Percentiles rank a stretch among this genome's conserved stretches.
Evolutionary conservation across 2,797 vertebrate species (phyloP).

Genomic region (Acanthopagrus latus): DNA sequence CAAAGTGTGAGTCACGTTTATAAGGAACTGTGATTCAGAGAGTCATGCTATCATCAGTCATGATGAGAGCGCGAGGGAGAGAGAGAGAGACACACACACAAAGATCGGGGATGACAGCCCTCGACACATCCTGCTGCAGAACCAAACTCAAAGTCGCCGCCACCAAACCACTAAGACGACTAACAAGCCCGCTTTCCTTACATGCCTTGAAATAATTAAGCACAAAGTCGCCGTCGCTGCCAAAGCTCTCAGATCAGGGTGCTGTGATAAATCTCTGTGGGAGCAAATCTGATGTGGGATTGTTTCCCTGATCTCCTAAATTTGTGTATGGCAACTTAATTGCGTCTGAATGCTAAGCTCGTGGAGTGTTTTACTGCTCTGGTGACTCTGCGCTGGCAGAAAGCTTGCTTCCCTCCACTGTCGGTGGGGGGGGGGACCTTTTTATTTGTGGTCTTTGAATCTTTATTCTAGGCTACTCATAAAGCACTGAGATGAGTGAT

Average conservation of each 20-base stretch:
- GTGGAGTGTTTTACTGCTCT: constrained; percentile 73
- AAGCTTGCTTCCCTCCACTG: constrained; percentile 58
- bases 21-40: constrained; percentile 44
- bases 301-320: constrained; percentile 71
- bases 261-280: constrained; percentile 60
- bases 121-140: constrained; percentile 47
- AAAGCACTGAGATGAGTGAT: constrained; percentile 77
- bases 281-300: constrained; percentile 71
- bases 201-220: constrained; percentile 71
- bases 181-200: constrained; percentile 45
- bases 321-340: constrained; percentile 72
- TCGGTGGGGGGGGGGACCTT: constrained; percentile 63
- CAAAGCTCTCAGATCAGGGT: constrained; percentile 50
- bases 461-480: constrained; percentile 76
- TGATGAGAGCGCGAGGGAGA: not conserved
- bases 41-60: constrained; percentile 30
- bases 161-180: constrained; percentile 49
- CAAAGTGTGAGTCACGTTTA: constrained; percentile 50
- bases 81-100: not conserved
- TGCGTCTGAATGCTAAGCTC: constrained; percentile 66
- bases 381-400: constrained; percentile 75
- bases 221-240: constrained; percentile 36
- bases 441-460: constrained; percentile 80
- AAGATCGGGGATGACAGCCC: constrained; percentile 28
- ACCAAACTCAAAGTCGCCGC: constrained; percentile 24